Evolutionary conservation across 2,113 vertebrate species (phyloP).

Genomic region (Dendropsophus ebraccatus): DNA sequence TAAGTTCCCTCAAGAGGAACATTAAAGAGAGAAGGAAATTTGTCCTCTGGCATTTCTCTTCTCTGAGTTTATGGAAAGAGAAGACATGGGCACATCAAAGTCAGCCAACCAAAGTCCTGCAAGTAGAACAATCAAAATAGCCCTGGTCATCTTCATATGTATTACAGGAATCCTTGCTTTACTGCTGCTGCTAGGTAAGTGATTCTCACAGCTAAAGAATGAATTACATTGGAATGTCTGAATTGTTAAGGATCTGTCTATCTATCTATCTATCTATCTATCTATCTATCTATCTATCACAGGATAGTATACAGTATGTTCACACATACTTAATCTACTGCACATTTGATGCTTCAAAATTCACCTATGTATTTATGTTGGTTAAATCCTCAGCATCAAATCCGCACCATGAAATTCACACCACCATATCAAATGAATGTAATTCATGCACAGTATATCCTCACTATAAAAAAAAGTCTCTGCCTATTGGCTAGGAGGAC

Average conservation of each 20-base stretch:
- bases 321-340: too few relatives aligned
- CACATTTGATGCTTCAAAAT: too few relatives aligned
- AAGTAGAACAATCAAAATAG: conserved; percentile 68
- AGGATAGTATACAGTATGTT: too few relatives aligned
- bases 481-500: neutral
- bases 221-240: neutral
- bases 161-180: conserved; percentile 72
- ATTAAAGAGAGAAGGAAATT: conserved; percentile 64
- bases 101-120: conserved; percentile 60
- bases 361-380: too few relatives aligned
- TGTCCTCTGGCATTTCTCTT: conserved; percentile 32
- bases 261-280: too few relatives aligned
- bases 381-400: too few relatives aligned
- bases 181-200: conserved; percentile 78
- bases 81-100: conserved; percentile 63
- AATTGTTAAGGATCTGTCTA: neutral
- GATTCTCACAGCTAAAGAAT: neutral
- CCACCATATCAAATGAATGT: too few relatives aligned
- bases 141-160: conserved; percentile 71
- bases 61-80: conserved; percentile 73
- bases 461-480: neutral
- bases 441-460: neutral
- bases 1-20: conserved; percentile 62
- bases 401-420: too few relatives aligned
- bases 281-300: too few relatives aligned